Evolutionary conservation across 2,113 vertebrate species (phyloP).

Genomic region (Silurus asotus): DNA sequence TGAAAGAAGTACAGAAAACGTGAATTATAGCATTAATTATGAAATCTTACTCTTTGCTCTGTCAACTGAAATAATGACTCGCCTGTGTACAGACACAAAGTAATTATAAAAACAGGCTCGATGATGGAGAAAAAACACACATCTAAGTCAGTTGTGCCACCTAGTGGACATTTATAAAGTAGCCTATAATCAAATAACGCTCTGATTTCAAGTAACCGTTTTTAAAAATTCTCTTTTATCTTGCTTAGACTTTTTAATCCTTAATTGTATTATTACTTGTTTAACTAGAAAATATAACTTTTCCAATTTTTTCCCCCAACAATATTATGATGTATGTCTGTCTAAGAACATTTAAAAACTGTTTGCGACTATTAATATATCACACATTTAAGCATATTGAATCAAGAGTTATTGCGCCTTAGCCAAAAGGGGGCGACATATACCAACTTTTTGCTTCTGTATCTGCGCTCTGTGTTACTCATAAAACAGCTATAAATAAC

Average conservation of each 20-base stretch:
- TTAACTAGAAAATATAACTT: neutral
- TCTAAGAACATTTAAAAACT: neutral
- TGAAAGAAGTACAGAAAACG: neutral
- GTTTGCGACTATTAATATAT: neutral
- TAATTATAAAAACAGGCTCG: neutral
- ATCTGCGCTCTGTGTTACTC: no score
- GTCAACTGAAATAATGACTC: neutral
- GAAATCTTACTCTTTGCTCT: slow-evolving; percentile 2
- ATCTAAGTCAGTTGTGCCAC: neutral
- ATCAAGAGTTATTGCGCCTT: slow-evolving; percentile 35
- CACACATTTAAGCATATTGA: neutral
- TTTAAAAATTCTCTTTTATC: neutral
- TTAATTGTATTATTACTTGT: neutral
- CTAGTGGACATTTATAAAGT: slow-evolving; percentile 17
- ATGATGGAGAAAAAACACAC: neutral
- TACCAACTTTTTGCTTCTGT: slow-evolving; percentile 15
- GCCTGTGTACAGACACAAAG: slow-evolving; percentile 9
- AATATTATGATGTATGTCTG: neutral
- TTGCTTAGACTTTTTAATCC: neutral
- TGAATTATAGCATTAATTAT: neutral
- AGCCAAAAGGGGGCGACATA: slow-evolving; percentile 63
- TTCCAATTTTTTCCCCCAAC: neutral
- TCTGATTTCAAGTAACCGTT: neutral
- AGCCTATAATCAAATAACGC: neutral
- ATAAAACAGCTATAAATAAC: neutral